Conservation (phyloP, 2,797 vertebrate genomes). For the Euthynnus affinis region DNA sequence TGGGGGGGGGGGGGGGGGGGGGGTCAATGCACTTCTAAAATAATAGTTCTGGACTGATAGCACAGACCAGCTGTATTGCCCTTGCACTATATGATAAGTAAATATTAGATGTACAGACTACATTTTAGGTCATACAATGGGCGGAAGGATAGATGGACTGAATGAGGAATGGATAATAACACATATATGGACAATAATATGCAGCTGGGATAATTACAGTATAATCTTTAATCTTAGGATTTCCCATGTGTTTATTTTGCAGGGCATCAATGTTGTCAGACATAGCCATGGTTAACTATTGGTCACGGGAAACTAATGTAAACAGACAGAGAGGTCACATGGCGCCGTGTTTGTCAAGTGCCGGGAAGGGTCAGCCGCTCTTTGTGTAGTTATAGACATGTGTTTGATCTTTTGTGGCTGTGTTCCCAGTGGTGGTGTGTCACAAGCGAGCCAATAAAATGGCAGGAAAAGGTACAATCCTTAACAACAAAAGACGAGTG, state of each 20-base stretch:
- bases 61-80: conserved; percentile 14
- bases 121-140: neutral
- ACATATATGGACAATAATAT: neutral
- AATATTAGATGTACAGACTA: conserved; percentile 20
- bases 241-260: neutral
- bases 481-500: conserved; percentile 26
- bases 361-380: conserved; percentile 32
- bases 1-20: neutral
- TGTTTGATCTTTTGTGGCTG: conserved; percentile 65
- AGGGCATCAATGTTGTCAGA: conserved; percentile 12
- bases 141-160: neutral
- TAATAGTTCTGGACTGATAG: conserved; percentile 1
- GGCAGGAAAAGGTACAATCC: conserved; percentile 52
- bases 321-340: conserved; percentile 60
- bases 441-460: conserved; percentile 66
- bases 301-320: conserved; percentile 53
- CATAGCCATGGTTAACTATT: neutral
- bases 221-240: conserved; percentile 9
- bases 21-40: conserved; percentile 39
- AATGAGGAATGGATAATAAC: neutral
- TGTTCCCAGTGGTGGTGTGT: conserved; percentile 71
- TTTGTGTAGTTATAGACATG: conserved; percentile 49
- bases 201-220: neutral
- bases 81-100: conserved; percentile 35
- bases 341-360: conserved; percentile 35